Evolutionary conservation across 2,888 invertebrate species (phyloP).

Genomic region (Amphipoea lucens): DNA sequence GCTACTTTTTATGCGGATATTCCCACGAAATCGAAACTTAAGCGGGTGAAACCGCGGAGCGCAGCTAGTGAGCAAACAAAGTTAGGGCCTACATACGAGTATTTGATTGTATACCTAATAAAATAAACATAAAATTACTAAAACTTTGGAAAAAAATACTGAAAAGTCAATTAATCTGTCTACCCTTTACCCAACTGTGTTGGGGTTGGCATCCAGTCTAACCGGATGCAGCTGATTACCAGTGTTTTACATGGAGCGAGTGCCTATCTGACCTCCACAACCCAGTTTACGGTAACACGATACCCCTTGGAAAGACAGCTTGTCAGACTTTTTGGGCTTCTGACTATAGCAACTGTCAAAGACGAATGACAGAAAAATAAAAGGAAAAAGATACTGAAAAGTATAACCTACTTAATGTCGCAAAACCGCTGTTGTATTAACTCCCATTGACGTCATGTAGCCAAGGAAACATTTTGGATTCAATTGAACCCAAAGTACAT

Average conservation of each 20-base stretch:
- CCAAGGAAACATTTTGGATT: not conserved
- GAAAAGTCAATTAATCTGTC: not conserved
- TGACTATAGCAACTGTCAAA: not conserved
- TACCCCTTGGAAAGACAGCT: not conserved
- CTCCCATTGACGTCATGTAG: too few relatives aligned
- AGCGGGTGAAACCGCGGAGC: too few relatives aligned
- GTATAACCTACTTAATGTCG: not conserved
- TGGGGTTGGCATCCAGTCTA: too few relatives aligned
- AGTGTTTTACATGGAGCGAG: not conserved
- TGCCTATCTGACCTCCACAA: not conserved
- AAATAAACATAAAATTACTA: not conserved
- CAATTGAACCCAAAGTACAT: not conserved
- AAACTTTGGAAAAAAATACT: not conserved
- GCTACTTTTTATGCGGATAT: too few relatives aligned
- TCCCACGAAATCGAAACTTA: too few relatives aligned
- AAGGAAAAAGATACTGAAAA: too few relatives aligned
- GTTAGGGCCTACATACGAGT: not conserved
- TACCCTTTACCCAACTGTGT: not conserved
- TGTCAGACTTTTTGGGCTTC: not conserved
- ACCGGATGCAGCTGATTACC: not conserved
- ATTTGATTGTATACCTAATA: not conserved
- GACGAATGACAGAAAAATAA: not conserved
- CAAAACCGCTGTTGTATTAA: not conserved
- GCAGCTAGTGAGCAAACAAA: too few relatives aligned
- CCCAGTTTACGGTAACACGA: not conserved